Base-by-base conservation (phyloP, 2,888 invertebrate species). In the Hydropsyche betteni region DNA sequence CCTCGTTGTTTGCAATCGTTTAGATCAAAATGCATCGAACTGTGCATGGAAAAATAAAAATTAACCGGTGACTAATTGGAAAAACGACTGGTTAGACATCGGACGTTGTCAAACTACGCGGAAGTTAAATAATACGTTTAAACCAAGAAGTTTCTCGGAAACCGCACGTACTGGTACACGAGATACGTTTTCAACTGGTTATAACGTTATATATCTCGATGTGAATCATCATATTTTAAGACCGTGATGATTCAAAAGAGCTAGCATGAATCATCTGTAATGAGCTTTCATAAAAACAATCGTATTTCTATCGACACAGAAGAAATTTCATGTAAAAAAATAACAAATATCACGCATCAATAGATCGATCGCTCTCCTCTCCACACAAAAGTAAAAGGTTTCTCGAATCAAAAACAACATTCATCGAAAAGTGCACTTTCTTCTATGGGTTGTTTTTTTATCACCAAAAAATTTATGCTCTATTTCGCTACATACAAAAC, bases 91-190 rank as follows among this genome's bases (percentile, higher is more conserved):
- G 58, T 58, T 58, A 58, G 24, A 58, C 5, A 8, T 53, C 53
- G 44, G 44, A 44, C 44, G 53, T 53, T 53, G 53, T 53, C 16
- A 53, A 58, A 53, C 16, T 58, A 58, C 16, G 24, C 58, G 58
- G 58, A 58, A 58, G 58, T 58, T 58, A 58, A 58, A 58, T 58
- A 58, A 58, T 24, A 58, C 24, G 16, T 58, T 16, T 58, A 58
- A 58, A 5, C 58, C 24, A 16, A 58, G 58, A 58, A 58, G 58
- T 58, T 58, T 58, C 58, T 58, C 58, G 8, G 16, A 58, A 16
- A 58, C 58, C 58, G 58, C 58, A 58, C 58, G 14, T 58, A 58
- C 16, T 0, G 5, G 53, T 53, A 16, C 53, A 51, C 1, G 8
- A 51, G 24, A 24, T 44, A 44, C 44, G 44, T 44, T 44, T 44